These are phyloP conservation scores for Mechanitis mazaeus DNA, from an alignment of 2,888 invertebrate genomes.

Conservation along the genomic window DNA sequence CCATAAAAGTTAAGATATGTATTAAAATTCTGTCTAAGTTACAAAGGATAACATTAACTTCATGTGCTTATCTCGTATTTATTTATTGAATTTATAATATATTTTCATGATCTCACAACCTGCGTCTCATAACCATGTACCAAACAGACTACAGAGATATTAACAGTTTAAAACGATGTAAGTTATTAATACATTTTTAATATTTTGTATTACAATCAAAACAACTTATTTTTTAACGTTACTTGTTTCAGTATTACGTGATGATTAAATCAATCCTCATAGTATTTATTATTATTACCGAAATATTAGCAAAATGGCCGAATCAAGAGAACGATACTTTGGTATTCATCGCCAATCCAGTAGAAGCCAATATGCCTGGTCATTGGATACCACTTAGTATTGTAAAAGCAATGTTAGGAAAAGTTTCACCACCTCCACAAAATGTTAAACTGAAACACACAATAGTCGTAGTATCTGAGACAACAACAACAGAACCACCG, in stretches of 20 bases:
- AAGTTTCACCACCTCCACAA: slow-evolving; percentile 23
- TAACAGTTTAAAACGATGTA: neutral
- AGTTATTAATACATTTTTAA: neutral
- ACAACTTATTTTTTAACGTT: no score
- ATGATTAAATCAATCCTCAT: slow-evolving; percentile 1
- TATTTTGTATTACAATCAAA: neutral
- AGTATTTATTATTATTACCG: slow-evolving; percentile 6
- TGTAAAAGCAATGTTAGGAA: slow-evolving; percentile 42
- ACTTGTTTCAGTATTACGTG: neutral
- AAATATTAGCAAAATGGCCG: slow-evolving; percentile 29
- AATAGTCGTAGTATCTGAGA: slow-evolving; percentile 15
- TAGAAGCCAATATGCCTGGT: slow-evolving; percentile 54
- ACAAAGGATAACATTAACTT: no score
- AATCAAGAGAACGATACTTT: slow-evolving; percentile 35
- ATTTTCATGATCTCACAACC: no score
- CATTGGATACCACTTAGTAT: slow-evolving; percentile 57
- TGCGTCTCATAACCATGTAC: slow-evolving; percentile 1
- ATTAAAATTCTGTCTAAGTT: no score
- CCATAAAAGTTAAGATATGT: no score
- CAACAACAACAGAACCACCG: slow-evolving; percentile 9
- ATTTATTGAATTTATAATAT: no score
- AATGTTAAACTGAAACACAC: neutral
- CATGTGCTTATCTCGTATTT: no score
- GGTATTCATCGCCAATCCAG: slow-evolving; percentile 53
- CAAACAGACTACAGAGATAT: slow-evolving; percentile 9